Conservation (phyloP, 2,797 vertebrate species). For the Hydrocynus forskahlii region DNA sequence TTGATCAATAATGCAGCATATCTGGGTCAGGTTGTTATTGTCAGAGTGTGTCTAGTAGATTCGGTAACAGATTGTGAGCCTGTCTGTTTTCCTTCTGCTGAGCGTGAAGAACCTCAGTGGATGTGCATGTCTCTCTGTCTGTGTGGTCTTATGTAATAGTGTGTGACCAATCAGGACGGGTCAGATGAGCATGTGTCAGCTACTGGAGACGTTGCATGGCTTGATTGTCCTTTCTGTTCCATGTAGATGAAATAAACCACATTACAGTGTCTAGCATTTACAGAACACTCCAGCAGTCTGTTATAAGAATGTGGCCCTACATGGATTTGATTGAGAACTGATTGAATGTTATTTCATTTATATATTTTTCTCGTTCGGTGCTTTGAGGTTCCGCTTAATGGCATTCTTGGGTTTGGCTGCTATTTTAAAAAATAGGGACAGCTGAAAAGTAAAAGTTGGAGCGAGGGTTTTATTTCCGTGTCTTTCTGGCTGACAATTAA, state of each 20-base stretch:
- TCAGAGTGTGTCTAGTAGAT: slow-evolving; percentile 19
- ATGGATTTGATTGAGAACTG: background rate
- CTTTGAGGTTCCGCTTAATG: background rate
- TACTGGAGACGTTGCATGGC: background rate
- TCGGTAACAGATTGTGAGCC: slow-evolving; percentile 14
- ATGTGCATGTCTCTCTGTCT: background rate
- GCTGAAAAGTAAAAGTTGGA: background rate
- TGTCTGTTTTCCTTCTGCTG: background rate
- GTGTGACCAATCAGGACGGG: background rate
- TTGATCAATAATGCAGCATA: slow-evolving; percentile 22
- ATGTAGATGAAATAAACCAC: background rate
- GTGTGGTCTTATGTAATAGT: slow-evolving; percentile 2
- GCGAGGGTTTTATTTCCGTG: background rate
- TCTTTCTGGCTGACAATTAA: background rate
- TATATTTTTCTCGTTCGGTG: background rate
- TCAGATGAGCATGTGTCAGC: background rate
- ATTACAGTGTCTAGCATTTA: background rate
- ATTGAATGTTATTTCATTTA: background rate
- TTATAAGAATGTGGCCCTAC: background rate
- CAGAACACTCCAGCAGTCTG: background rate
- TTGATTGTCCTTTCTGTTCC: background rate
- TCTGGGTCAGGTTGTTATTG: slow-evolving; percentile 31
- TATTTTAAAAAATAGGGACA: too few relatives aligned
- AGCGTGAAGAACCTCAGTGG: background rate
- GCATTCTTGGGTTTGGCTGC: background rate